Evolutionary conservation across 53 echinoderm and acorn worm genomes (phyloP).

Genomic region (Echinarachnius parma): DNA sequence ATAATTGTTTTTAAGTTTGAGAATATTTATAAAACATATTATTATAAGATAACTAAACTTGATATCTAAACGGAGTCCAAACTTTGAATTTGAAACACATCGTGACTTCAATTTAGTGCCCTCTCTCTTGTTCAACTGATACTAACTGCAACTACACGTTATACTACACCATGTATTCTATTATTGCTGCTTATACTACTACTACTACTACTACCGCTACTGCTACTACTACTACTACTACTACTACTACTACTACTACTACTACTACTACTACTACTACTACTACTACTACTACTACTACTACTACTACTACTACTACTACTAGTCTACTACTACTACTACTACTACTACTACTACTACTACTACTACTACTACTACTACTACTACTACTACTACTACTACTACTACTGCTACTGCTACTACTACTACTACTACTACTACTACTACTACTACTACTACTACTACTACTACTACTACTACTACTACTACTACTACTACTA

Average conservation of each 20-base stretch:
- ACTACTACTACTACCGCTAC: neutral
- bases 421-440: neutral
- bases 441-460: neutral
- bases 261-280: neutral
- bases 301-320: neutral
- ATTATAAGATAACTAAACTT: too few relatives aligned
- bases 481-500: neutral
- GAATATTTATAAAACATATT: too few relatives aligned
- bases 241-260: slow-evolving; percentile 1
- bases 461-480: neutral
- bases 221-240: neutral
- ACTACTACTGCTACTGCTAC: neutral
- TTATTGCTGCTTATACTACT: too few relatives aligned
- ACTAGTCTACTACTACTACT: too few relatives aligned
- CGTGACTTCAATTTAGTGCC: too few relatives aligned
- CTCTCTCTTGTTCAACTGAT: too few relatives aligned
- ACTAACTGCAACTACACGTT: too few relatives aligned
- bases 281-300: neutral
- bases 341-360: neutral
- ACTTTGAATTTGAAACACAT: too few relatives aligned
- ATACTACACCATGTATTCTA: too few relatives aligned
- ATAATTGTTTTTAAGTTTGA: too few relatives aligned
- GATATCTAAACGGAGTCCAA: too few relatives aligned
- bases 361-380: neutral
- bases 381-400: neutral